These are phyloP conservation scores for Chrysolina americana DNA, from an alignment of 2,888 invertebrate species.

Conservation along the genomic window DNA sequence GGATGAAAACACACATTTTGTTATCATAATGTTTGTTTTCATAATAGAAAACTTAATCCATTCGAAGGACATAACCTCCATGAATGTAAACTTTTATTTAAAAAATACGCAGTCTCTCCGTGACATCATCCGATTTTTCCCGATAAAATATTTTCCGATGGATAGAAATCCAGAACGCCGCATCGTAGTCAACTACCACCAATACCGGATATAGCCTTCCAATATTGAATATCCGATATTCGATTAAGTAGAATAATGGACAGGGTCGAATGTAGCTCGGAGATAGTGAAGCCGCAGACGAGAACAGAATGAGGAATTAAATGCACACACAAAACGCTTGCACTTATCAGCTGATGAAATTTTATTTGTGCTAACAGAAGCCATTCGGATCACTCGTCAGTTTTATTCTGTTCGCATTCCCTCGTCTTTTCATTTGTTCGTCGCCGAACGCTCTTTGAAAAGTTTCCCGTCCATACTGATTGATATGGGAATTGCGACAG, in stretches of 20 bases:
- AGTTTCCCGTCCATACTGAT: constrained; percentile 25
- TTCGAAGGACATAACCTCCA: too few relatives aligned
- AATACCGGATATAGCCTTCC: neutral
- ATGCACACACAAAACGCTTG: constrained; percentile 47
- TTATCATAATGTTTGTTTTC: too few relatives aligned
- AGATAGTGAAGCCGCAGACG: constrained; percentile 50
- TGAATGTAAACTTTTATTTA: too few relatives aligned
- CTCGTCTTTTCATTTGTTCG: constrained; percentile 22
- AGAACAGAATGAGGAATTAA: constrained; percentile 49
- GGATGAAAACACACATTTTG: too few relatives aligned
- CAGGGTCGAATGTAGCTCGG: constrained; percentile 51
- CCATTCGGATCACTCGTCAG: constrained; percentile 36
- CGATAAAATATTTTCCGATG: too few relatives aligned
- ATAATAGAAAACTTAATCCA: too few relatives aligned
- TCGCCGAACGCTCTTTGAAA: constrained; percentile 4
- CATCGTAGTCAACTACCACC: neutral
- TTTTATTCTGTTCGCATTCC: constrained; percentile 40
- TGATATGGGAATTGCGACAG: constrained; percentile 37
- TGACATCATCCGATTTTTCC: too few relatives aligned
- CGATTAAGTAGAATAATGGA: constrained; percentile 56
- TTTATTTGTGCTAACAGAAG: constrained; percentile 48
- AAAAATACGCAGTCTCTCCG: too few relatives aligned
- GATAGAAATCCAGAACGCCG: neutral
- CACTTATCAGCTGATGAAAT: constrained; percentile 51
- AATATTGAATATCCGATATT: constrained; percentile 39